Base-by-base conservation (phyloP, 2,797 vertebrate species). In the Malacoctenus gilli region DNA sequence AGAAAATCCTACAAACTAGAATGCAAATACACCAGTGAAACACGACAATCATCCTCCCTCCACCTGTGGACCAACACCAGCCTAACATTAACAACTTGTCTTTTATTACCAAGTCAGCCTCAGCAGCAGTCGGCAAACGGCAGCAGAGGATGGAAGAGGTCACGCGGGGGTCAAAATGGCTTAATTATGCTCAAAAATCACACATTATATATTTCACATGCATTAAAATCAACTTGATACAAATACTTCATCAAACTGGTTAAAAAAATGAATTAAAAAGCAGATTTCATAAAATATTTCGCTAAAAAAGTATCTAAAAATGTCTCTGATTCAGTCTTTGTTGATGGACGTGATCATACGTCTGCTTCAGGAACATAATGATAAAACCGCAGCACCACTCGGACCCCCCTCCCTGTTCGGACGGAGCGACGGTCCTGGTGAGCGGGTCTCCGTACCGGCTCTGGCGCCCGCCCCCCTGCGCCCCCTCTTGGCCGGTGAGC, bases 401-500 rank as follows among this genome's bases (percentile, higher is more conserved):
- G 0, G 0, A 10, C 2, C 13, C 4, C 39, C 2, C 11, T 2
- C 15, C 4, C 39, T 1, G 4, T 5, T 62, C 6, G 18, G 37
- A 16, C 2, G 2, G 2, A 0, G 34, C 62, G 59, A 64, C 1
- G 49, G 65, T 58, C 59, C 51, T 5, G 31, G 48, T 1, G 59
- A 57, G 39, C 15, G 16, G 32, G 40, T 40, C 59, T 61, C 78
- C 57, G 21, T 93, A 98, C 96, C 95, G 30, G 92, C 82, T 88
- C 93, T 93, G 56, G 81, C 56, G 12, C 77, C 9, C 6, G 79
- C 44, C 16, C 92, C 92, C 68, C 94, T 94, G 59, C 96, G 95
- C 4, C 96, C 95, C 66, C 95, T 92, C 74, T 99, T 99, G 52
- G 94, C 85, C 1, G 95, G 93, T 1, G 90, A 92, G 60, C 85